phyloP scores from a whole-genome alignment of 2,888 invertebrate genomes.

The Limnephilus auricula region DNA sequence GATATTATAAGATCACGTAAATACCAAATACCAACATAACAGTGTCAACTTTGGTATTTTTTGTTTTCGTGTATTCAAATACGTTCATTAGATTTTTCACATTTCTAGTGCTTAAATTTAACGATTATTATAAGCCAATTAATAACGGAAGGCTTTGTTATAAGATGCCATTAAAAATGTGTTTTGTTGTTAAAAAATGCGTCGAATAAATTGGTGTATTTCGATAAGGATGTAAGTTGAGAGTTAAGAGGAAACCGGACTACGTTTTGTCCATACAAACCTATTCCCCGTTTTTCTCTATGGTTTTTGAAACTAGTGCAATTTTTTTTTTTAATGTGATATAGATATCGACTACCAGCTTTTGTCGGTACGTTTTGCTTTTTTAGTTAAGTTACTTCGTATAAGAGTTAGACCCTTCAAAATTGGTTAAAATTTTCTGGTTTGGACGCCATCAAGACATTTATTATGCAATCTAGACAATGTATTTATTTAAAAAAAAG shows the following conservation, averaged over 20 bases:
- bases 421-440: too few relatives aligned
- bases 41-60: not conserved
- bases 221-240: not conserved
- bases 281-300: too few relatives aligned
- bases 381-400: too few relatives aligned
- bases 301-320: too few relatives aligned
- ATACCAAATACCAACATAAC: not conserved
- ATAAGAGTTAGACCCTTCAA: too few relatives aligned
- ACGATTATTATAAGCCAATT: slow-evolving; percentile 2
- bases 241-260: not conserved
- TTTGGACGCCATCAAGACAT: too few relatives aligned
- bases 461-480: too few relatives aligned
- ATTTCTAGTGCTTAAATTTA: not conserved
- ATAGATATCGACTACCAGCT: too few relatives aligned
- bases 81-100: not conserved
- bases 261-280: too few relatives aligned
- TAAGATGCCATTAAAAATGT: not conserved
- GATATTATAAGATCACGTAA: not conserved
- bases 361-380: too few relatives aligned
- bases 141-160: not conserved
- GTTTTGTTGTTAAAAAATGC: not conserved
- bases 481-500: too few relatives aligned
- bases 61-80: not conserved
- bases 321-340: too few relatives aligned
- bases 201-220: not conserved